Evolutionary conservation across 2,888 invertebrate genomes (phyloP).

Genomic region (Drosophila kambysellisi): DNA sequence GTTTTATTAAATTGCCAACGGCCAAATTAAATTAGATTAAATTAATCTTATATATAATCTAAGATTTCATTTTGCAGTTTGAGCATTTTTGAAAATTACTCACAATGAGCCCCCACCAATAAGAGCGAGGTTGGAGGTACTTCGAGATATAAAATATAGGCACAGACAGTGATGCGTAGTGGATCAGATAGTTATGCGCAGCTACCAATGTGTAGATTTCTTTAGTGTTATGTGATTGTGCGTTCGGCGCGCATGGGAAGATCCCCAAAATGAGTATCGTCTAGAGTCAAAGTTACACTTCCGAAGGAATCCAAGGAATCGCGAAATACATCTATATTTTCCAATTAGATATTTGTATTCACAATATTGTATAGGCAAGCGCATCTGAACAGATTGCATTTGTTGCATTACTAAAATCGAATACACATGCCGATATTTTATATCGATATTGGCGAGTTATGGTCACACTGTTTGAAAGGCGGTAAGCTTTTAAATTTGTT

Average conservation of each 20-base stretch:
- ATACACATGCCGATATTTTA: not conserved
- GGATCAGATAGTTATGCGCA: too few species aligned
- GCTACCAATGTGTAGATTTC: not conserved
- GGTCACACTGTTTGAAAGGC: not conserved
- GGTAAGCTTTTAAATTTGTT: not conserved
- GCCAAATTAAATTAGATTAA: constrained; percentile 7
- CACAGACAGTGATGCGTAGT: too few species aligned
- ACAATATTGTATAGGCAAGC: not conserved
- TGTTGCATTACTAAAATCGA: not conserved
- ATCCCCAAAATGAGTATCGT: not conserved
- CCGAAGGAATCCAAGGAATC: not conserved
- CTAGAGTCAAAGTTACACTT: not conserved
- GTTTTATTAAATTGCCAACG: constrained; percentile 11
- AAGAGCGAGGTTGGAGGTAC: too few species aligned
- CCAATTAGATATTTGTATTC: not conserved
- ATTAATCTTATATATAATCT: too few species aligned
- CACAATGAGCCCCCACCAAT: too few species aligned
- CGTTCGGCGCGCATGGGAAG: not conserved
- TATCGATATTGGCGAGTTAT: not conserved
- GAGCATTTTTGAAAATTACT: too few species aligned
- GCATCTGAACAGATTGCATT: not conserved
- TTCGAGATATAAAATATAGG: too few species aligned
- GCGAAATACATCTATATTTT: not conserved
- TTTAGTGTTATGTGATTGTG: not conserved
- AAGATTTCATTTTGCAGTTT: too few species aligned